Evolutionary conservation across 2,797 vertebrate genomes (phyloP), one percentile per base, ranked within the genome.

Genomic region (Gymnoscopelus braueri): DNA sequence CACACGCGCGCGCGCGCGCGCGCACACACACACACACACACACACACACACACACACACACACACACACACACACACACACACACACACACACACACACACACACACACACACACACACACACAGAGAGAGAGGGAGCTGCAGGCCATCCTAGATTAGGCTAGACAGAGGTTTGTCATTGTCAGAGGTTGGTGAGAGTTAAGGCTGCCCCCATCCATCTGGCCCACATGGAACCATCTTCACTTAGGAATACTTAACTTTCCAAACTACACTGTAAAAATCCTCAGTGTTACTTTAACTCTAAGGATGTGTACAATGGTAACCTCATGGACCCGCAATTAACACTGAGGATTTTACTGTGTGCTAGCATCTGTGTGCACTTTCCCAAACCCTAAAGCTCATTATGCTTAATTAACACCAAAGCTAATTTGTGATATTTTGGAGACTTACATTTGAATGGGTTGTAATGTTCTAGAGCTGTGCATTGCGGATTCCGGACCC

Each of bases 181-280:
- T 77, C 56, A 47, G 71, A 80, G 57, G 65, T 74, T 76, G 74
- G 44, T 69, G 73, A 63, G 75, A 65, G 61, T 72, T 26, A 69
- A 64, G 67, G 44, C 26, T 78, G 56, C 32, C 72, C 74, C 72
- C 63, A 76, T 80, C 88, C 82, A 84, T 84, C 86, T 89, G 84
- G 57, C 60, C 58, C 39, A 74, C 72, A 81, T 52, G 81, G 69
- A 83, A 75, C 74, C 59, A 29, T 48, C 57, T 56, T 79, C 80
- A 53, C 69, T 39, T 54, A 75, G 77, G 77, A 74, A 53, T 68
- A 63, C 60, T 69, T 55, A 56, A 71, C 57, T 15, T 84, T 68
- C 68, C 56, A 64, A 82, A 66, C 68, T 59, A 50, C 60, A 72
- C 65, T 60, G 73, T 67, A 80, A 79, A 80, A 80, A 83, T 71